Evolutionary conservation across 2,113 vertebrate genomes (phyloP).

Genomic region (Larimichthys polyactis): DNA sequence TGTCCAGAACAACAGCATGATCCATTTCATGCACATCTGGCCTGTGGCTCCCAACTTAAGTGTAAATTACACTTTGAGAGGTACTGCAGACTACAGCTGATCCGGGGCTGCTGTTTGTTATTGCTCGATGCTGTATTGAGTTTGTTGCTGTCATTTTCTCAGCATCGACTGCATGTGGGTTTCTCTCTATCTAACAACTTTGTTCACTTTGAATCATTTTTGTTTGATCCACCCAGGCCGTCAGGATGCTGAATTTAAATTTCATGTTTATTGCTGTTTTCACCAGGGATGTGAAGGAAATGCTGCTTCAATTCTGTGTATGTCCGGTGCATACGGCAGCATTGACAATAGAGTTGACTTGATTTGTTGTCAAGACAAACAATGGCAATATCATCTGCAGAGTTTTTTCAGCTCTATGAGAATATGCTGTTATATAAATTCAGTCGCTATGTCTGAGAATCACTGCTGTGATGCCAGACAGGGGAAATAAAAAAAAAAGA

Average conservation of each 20-base stretch:
- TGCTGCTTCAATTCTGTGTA: no score
- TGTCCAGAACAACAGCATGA: slow-evolving; percentile 53
- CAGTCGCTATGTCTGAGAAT: background rate
- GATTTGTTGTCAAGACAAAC: slow-evolving; percentile 11
- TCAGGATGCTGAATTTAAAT: no score
- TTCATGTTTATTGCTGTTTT: no score
- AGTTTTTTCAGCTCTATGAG: background rate
- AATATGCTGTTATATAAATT: background rate
- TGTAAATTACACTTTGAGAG: slow-evolving; percentile 31
- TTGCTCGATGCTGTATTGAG: background rate
- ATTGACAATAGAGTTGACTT: background rate
- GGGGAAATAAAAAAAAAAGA: background rate
- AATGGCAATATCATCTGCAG: background rate
- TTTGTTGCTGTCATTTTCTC: slow-evolving; percentile 21
- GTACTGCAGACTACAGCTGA: slow-evolving; percentile 1
- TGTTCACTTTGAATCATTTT: background rate
- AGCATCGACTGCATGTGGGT: background rate
- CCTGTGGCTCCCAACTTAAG: slow-evolving; percentile 35
- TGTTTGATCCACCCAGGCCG: no score
- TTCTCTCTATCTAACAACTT: slow-evolving; percentile 8
- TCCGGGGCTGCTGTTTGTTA: background rate
- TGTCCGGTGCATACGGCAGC: no score
- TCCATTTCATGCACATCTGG: slow-evolving; percentile 73
- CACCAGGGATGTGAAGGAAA: no score
- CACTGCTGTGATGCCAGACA: slow-evolving; percentile 2